A percentile compares a stretch with the other conserved stretches of the same genome.
phyloP scores from a whole-genome alignment of 2,113 vertebrate species.

The Martes martes region DNA sequence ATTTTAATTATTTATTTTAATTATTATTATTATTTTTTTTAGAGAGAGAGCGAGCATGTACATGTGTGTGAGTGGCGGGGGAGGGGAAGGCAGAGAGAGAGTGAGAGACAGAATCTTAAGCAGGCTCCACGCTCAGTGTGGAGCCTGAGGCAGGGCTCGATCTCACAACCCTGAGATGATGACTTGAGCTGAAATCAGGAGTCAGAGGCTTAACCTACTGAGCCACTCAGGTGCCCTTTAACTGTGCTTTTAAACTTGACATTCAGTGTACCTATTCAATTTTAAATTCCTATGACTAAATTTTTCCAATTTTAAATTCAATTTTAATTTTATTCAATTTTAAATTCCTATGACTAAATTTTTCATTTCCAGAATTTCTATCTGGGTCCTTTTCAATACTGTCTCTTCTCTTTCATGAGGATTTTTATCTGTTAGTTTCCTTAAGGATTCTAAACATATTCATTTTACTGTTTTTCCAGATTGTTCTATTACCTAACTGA shows the following conservation, averaged over 20 bases:
- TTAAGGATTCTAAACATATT: not conserved
- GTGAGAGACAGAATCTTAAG: not conserved
- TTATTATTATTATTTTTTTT: not conserved
- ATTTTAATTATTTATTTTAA: not conserved
- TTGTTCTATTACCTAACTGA: not conserved
- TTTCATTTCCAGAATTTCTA: not conserved
- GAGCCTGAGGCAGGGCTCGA: not conserved
- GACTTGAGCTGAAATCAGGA: not conserved
- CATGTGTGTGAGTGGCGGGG: not conserved
- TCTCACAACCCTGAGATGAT: not conserved
- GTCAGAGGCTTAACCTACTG: not conserved
- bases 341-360: not conserved
- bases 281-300: no score
- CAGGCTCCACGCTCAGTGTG: not conserved
- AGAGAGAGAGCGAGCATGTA: not conserved
- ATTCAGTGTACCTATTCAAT: not conserved
- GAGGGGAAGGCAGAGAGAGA: not conserved
- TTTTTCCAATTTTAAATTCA: no score
- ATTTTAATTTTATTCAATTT: not conserved
- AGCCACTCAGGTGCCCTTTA: not conserved
- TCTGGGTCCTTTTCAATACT: not conserved
- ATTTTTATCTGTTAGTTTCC: conserved; percentile 17
- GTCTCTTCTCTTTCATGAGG: not conserved
- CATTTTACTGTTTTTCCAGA: conserved; percentile 7
- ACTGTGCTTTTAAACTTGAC: not conserved